Percentiles rank a stretch among this genome's conserved stretches.
These are phyloP conservation scores for Poeciliopsis gracilis DNA, from an alignment of 2,797 vertebrate genomes.

Conservation along the genomic window DNA sequence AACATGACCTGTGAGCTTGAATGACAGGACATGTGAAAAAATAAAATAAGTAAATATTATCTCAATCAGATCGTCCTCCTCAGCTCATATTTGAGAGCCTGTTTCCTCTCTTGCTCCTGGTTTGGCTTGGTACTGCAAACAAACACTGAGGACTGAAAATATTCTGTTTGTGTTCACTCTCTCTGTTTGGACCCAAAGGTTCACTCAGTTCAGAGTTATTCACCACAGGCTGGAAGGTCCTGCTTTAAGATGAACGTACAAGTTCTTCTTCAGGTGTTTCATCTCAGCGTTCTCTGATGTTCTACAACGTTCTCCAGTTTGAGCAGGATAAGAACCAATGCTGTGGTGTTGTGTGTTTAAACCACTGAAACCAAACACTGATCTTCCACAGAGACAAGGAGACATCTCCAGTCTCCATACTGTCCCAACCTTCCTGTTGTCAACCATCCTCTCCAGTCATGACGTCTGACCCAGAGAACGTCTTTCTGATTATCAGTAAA, in stretches of 20 bases:
- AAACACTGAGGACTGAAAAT: not conserved
- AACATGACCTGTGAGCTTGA: too few species aligned
- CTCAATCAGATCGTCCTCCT: not conserved
- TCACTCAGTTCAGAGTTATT: not conserved
- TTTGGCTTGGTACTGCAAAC: not conserved
- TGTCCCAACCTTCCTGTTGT: not conserved
- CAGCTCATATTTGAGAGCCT: not conserved
- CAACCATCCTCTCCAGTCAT: slow-evolving; percentile 15
- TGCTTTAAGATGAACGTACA: not conserved
- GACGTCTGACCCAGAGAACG: not conserved
- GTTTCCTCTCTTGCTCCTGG: not conserved
- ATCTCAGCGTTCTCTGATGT: not conserved
- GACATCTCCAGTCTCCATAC: not conserved
- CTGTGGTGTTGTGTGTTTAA: not conserved
- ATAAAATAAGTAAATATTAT: not conserved
- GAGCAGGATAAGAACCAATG: not conserved
- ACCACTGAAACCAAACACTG: not conserved
- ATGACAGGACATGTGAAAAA: not conserved
- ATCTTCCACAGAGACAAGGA: not conserved
- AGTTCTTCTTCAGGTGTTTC: not conserved
- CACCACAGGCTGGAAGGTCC: not conserved
- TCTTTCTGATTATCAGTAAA: not conserved
- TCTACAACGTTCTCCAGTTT: not conserved
- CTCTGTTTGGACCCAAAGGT: not conserved
- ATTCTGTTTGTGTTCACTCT: not conserved